phyloP scores from a whole-genome alignment of 2,888 invertebrate species.

The Ormyrus thymus region DNA sequence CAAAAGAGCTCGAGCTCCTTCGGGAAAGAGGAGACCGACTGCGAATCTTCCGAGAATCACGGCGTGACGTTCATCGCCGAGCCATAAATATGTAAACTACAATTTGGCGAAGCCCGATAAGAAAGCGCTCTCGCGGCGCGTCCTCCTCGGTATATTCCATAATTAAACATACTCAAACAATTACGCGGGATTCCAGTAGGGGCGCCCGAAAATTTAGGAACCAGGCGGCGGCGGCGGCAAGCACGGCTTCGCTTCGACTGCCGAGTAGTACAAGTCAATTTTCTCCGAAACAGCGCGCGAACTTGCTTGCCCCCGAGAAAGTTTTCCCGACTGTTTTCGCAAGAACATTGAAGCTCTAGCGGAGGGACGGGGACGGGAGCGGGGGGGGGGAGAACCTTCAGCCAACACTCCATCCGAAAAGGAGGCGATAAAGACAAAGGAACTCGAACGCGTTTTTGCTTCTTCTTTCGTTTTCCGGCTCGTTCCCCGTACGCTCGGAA shows the following conservation, averaged over 20 bases:
- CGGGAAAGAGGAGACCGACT: no score
- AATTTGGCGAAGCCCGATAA: no score
- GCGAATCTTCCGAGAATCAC: no score
- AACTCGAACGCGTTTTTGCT: constrained; percentile 17
- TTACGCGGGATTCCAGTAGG: background rate
- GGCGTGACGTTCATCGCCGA: no score
- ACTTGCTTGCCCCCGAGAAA: background rate
- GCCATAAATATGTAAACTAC: no score
- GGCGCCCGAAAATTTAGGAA: background rate
- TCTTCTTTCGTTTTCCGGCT: background rate
- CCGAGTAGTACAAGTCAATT: constrained; percentile 41
- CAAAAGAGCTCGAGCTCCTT: no score
- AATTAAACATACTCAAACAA: constrained; percentile 34
- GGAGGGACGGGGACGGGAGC: background rate
- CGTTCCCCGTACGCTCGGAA: background rate
- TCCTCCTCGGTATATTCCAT: background rate
- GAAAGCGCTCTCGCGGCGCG: no score
- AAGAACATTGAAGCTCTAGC: background rate
- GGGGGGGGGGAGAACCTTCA: constrained; percentile 8
- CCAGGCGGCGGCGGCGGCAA: no score
- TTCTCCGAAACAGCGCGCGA: constrained; percentile 3
- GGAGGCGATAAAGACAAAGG: constrained; percentile 25
- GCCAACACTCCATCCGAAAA: constrained; percentile 18
- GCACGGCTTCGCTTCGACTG: no score
- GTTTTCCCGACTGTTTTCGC: constrained; percentile 28